phyloP scores from a whole-genome alignment of 2,888 invertebrate species.

The Andrena flavipes region DNA sequence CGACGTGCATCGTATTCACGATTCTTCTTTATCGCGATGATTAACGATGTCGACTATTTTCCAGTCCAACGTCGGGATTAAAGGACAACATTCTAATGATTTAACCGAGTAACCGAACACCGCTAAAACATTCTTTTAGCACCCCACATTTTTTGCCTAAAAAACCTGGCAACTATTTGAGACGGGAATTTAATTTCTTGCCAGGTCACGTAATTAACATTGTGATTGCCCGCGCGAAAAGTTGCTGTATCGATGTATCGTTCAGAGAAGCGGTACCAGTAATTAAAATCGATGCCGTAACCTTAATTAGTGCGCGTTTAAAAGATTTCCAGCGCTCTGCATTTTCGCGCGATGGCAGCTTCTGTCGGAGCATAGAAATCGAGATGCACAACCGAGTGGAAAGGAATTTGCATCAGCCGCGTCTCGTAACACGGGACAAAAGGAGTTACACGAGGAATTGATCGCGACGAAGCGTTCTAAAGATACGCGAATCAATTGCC shows the following conservation, averaged over 20 bases:
- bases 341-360: neutral
- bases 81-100: no score
- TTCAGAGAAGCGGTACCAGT: neutral
- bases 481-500: constrained; percentile 22
- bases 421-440: constrained; percentile 6
- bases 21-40: no score
- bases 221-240: neutral
- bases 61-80: no score
- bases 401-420: constrained; percentile 5
- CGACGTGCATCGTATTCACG: no score
- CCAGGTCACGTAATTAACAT: constrained; percentile 2
- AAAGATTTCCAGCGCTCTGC: neutral
- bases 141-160: neutral
- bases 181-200: neutral
- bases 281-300: constrained; percentile 30
- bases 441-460: constrained; percentile 21
- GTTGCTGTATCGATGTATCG: neutral
- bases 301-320: constrained; percentile 23
- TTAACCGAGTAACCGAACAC: neutral
- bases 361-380: neutral
- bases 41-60: no score
- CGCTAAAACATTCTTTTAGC: neutral
- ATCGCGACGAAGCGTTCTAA: constrained; percentile 27
- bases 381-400: neutral
- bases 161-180: neutral